Base-by-base conservation (phyloP, 1,140 invertebrate genomes). In the Cydia fagiglandana region DNA sequence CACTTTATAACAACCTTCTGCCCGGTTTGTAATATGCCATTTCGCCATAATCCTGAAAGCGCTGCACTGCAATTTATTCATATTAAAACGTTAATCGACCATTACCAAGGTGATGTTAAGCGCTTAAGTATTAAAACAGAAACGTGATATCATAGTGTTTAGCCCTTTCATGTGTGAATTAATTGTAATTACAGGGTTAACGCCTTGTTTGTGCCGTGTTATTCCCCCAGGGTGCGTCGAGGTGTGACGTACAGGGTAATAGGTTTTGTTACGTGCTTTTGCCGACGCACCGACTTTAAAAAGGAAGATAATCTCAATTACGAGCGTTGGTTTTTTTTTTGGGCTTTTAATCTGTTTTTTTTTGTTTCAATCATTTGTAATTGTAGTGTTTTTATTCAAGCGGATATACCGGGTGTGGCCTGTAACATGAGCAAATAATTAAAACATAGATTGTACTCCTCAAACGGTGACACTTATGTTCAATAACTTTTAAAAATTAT, bases 121-220 rank as follows among this genome's bases (percentile, higher is more conserved):
- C 64, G 34, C 30, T 34, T 38, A 34, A 68, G 64, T 28, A 66
- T 66, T 68, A 68, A 68, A 68, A 68, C 64, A 38, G 28, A 38
- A 68, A 68, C 64, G 64, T 68, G 64, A 68, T 34, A 68, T 68
- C 64, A 68, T 68, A 68, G 64, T 38, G 28, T 34, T 68, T 68
- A 68, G 64, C 64, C 13, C 64, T 68, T 68, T 34, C 64, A 68
- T 68, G 30, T 68, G 64, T 68, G 64, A 68, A 68, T 68, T 68
- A 68, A 68, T 68, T 68, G 28, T 68, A 68, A 68, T 68, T 68
- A 17, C 64, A 34, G 30, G 24, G 64, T 68, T 38, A 68, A 68
- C 64, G 30, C 64, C 64, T 68, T 68, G 64, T 68, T 68, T 68
- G 64, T 17, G 64, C 64, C 28, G 13, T 34, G 64, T 68, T 68